These are phyloP conservation scores for Diadophis punctatus DNA, from an alignment of 2,113 vertebrate species.

Conservation along the genomic window DNA sequence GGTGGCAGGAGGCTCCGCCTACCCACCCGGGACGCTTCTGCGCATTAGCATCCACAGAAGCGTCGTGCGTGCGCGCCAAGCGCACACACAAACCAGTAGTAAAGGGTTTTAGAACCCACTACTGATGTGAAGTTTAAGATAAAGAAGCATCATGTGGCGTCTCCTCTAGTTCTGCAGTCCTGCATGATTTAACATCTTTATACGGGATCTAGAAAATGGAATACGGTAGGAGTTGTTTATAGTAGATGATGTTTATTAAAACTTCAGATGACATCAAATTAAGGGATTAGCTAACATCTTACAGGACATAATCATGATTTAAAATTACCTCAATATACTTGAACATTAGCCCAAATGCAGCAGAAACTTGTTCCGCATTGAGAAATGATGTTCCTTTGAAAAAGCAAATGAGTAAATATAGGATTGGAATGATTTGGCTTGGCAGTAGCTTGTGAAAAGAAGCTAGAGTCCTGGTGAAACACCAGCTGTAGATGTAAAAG, in stretches of 20 bases:
- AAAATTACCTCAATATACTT: background rate
- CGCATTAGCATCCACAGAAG: too few species aligned
- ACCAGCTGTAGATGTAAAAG: background rate
- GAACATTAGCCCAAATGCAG: background rate
- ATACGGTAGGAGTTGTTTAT: background rate
- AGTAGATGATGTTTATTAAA: background rate
- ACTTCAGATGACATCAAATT: background rate
- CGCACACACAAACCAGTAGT: too few species aligned
- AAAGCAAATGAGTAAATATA: background rate
- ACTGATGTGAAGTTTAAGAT: background rate
- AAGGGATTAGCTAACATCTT: background rate
- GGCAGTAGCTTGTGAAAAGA: background rate
- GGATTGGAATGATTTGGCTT: background rate
- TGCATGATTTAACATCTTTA: background rate
- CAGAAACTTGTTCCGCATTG: background rate
- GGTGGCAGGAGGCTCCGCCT: too few species aligned
- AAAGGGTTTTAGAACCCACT: too few species aligned
- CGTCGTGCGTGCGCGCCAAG: too few species aligned
- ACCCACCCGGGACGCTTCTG: too few species aligned
- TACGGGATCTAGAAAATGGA: background rate
- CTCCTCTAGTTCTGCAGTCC: background rate
- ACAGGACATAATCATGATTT: background rate
- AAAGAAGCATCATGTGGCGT: background rate
- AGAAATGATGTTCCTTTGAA: background rate
- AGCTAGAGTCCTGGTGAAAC: background rate